Conservation (phyloP, 1,140 invertebrate species). For the Zaprionus kolodkinae region DNA sequence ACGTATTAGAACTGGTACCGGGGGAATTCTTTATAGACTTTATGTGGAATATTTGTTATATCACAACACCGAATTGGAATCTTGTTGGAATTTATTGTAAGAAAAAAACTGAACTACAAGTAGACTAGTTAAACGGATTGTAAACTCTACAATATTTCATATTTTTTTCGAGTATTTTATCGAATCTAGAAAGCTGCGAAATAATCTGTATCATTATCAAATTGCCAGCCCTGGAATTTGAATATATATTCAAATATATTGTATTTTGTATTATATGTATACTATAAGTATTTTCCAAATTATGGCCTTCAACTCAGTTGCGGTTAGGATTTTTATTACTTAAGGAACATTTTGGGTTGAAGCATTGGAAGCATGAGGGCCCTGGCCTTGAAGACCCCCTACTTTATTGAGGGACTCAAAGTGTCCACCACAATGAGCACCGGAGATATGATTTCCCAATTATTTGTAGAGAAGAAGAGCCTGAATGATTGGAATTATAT, state of each 20-base stretch:
- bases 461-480: slow-evolving; percentile 72
- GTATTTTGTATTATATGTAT: background rate
- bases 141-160: background rate
- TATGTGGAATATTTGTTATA: background rate
- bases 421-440: slow-evolving; percentile 82
- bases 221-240: too few relatives aligned
- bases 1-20: background rate
- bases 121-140: too few relatives aligned
- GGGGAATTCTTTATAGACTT: background rate
- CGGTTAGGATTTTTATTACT: background rate
- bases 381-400: slow-evolving; percentile 29
- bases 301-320: too few relatives aligned
- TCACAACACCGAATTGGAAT: background rate
- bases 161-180: background rate
- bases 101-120: too few relatives aligned
- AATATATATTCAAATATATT: background rate
- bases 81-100: background rate
- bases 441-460: slow-evolving; percentile 84
- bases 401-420: slow-evolving; percentile 69
- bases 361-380: background rate
- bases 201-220: background rate
- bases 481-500: slow-evolving; percentile 63
- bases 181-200: background rate
- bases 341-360: background rate
- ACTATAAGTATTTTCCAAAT: background rate